These are phyloP conservation scores for Hybognathus amarus DNA, from an alignment of 2,797 vertebrate genomes.

Conservation along the genomic window DNA sequence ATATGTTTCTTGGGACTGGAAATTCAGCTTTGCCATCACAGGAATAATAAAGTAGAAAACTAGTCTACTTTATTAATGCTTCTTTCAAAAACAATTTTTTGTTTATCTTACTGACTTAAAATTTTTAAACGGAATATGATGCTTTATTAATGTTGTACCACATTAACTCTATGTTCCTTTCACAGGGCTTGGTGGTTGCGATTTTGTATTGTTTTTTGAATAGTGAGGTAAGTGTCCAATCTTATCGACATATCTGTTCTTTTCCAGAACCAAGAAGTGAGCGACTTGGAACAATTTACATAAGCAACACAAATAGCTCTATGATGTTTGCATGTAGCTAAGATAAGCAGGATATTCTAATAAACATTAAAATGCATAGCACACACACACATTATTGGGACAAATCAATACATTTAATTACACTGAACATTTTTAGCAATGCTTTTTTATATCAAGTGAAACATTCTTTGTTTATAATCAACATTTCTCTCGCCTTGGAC, in stretches of 20 bases:
- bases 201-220: conserved; percentile 95
- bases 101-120: neutral
- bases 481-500: neutral
- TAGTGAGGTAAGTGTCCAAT: conserved; percentile 84
- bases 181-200: conserved; percentile 90
- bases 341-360: neutral
- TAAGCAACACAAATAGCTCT: neutral
- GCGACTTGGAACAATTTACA: neutral
- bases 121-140: neutral
- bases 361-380: neutral
- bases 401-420: neutral
- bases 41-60: neutral
- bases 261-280: neutral
- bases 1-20: neutral
- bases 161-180: conserved; percentile 54
- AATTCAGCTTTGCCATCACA: neutral
- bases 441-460: neutral
- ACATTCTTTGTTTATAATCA: neutral
- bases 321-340: neutral
- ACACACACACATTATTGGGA: neutral
- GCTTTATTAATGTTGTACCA: neutral
- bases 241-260: neutral
- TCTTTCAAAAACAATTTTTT: neutral
- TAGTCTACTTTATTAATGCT: neutral
- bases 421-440: neutral